These are phyloP conservation scores for Mesembrinibis cayennensis DNA, from an alignment of 2,113 vertebrate genomes.

Conservation along the genomic window DNA sequence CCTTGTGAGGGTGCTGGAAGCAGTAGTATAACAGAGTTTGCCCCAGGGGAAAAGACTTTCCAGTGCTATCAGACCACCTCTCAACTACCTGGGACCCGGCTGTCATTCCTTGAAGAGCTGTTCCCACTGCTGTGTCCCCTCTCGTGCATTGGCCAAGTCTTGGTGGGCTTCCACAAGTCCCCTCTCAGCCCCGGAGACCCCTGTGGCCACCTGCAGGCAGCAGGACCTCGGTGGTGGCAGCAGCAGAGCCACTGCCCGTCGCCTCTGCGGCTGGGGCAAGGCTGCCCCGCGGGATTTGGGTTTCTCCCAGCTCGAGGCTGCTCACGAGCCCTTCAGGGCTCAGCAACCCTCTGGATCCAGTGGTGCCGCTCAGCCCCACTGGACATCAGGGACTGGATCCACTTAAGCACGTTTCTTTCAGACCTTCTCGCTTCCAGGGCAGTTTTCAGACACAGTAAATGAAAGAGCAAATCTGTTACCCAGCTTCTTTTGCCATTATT, in stretches of 20 bases:
- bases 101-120: not conserved
- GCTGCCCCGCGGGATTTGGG: accelerated
- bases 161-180: not conserved
- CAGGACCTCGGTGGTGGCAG: accelerated
- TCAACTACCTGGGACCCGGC: not conserved
- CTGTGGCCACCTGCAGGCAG: not conserved
- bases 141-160: not conserved
- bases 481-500: not conserved
- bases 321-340: not conserved
- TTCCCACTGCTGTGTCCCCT: not conserved
- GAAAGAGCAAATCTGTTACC: not conserved
- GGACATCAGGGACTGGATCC: not conserved
- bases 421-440: not conserved
- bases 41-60: not conserved
- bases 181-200: not conserved
- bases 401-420: not conserved
- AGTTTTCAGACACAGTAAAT: not conserved
- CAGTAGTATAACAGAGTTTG: not conserved
- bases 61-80: not conserved
- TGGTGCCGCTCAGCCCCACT: not conserved
- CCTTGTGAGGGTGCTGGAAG: not conserved
- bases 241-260: not conserved
- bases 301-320: not conserved
- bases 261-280: not conserved
- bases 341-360: not conserved